A percentile compares a stretch with the other conserved stretches of the same genome.
phyloP scores from a whole-genome alignment of 2,888 invertebrate genomes.

The Sphaerophoria taeniata region DNA sequence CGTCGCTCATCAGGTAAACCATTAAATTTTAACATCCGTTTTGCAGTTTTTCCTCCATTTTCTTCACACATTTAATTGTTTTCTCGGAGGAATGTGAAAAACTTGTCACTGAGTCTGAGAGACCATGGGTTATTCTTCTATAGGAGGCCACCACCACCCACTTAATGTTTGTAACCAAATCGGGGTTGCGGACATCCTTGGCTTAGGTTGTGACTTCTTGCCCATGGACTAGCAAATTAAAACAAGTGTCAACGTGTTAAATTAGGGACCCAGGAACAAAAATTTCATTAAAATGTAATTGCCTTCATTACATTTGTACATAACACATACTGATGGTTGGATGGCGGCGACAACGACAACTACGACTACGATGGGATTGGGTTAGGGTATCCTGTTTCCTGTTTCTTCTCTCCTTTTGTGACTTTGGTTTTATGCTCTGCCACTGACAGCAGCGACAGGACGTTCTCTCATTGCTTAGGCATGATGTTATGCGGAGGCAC shows the following conservation, averaged over 20 bases:
- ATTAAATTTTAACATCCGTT: constrained; percentile 68
- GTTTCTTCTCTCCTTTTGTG: neutral
- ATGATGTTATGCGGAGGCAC: constrained; percentile 69
- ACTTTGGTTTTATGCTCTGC: constrained; percentile 19
- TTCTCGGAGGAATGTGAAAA: constrained; percentile 61
- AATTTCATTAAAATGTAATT: constrained; percentile 74
- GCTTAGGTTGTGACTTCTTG: constrained; percentile 25
- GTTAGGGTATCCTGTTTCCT: constrained; percentile 22
- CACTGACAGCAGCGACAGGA: constrained; percentile 68
- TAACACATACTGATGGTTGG: neutral
- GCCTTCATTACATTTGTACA: constrained; percentile 67
- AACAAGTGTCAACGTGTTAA: constrained; percentile 74
- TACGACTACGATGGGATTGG: no score
- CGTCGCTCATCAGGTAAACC: no score
- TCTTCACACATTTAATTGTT: constrained; percentile 63
- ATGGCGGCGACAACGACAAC: no score
- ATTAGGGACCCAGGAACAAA: constrained; percentile 72
- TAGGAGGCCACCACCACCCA: constrained; percentile 35
- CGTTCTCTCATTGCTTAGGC: constrained; percentile 55
- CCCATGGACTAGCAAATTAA: constrained; percentile 66
- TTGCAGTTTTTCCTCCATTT: constrained; percentile 31
- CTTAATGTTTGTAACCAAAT: constrained; percentile 57
- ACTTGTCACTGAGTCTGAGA: constrained; percentile 45
- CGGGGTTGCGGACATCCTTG: neutral
- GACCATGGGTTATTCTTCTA: neutral